A percentile compares a stretch with the other conserved stretches of the same genome.
phyloP scores from a whole-genome alignment of 2,113 vertebrate genomes.

The Donacobius atricapilla region DNA sequence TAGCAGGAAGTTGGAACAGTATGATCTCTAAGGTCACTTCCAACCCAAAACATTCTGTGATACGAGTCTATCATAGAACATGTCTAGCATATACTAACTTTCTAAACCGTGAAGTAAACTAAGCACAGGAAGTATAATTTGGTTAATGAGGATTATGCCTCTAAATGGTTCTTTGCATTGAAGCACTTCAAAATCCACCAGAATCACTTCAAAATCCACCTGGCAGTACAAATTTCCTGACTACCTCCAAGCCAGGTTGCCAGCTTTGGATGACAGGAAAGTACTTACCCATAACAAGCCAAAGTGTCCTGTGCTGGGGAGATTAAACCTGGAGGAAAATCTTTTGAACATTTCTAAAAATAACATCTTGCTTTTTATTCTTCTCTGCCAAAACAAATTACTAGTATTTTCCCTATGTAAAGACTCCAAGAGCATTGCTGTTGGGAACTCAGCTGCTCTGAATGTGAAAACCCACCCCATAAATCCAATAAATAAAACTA shows the following conservation, averaged over 20 bases:
- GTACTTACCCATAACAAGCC: not conserved
- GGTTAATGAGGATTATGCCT: not conserved
- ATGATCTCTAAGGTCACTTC: not conserved
- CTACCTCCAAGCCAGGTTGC: not conserved
- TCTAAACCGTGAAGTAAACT: not conserved
- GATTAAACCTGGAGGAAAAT: not conserved
- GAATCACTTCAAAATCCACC: not conserved
- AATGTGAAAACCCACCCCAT: not conserved
- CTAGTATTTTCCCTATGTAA: not conserved
- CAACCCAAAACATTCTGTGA: not conserved
- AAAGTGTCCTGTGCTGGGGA: not conserved
- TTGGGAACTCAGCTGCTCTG: not conserved
- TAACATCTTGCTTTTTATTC: not conserved
- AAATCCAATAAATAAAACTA: not conserved
- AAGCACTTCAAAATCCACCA: not conserved
- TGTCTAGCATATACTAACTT: not conserved
- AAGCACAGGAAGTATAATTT: not conserved
- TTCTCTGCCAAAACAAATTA: constrained; percentile 5
- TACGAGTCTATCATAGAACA: not conserved
- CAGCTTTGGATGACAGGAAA: not conserved
- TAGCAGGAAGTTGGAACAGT: not conserved
- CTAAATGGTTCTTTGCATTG: not conserved
- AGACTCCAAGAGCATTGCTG: not conserved
- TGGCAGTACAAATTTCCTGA: not conserved
- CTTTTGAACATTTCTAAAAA: not conserved